Percentiles rank a stretch among this genome's conserved stretches.
Evolutionary conservation across 1,140 invertebrate genomes (phyloP).

Genomic region (Stenopsyche tienmushanensis): DNA sequence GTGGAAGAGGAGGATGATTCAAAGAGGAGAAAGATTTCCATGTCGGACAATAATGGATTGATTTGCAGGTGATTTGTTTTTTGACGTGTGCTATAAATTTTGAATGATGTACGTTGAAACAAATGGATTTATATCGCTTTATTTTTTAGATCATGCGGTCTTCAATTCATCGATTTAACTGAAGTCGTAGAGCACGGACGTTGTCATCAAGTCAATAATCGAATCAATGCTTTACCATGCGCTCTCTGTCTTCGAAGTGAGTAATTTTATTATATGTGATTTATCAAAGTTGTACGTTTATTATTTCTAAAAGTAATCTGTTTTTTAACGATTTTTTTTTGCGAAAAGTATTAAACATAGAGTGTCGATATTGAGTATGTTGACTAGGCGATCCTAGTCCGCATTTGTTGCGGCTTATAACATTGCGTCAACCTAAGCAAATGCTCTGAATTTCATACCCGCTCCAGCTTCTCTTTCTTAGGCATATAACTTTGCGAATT

Average conservation of each 20-base stretch:
- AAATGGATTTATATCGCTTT: background rate
- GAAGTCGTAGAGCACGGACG: slow-evolving; percentile 2
- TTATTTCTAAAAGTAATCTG: too few relatives aligned
- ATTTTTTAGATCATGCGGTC: slow-evolving; percentile 6
- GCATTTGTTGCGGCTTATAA: too few relatives aligned
- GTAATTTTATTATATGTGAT: background rate
- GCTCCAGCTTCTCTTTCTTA: too few relatives aligned
- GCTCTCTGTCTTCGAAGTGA: slow-evolving; percentile 8
- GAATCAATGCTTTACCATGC: slow-evolving; percentile 8
- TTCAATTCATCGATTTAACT: slow-evolving; percentile 3
- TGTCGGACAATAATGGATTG: background rate
- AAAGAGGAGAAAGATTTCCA: background rate
- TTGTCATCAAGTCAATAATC: slow-evolving; percentile 5
- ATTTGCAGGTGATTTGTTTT: slow-evolving; percentile 14
- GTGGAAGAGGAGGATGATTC: background rate
- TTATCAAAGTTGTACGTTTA: too few relatives aligned
- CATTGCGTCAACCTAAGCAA: too few relatives aligned
- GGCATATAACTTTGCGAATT: too few relatives aligned
- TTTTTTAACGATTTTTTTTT: too few relatives aligned
- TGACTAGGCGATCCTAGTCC: too few relatives aligned
- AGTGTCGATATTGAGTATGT: too few relatives aligned
- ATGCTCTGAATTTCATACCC: too few relatives aligned
- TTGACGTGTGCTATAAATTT: background rate
- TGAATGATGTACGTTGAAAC: background rate
- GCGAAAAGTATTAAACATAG: too few relatives aligned